phyloP scores from a whole-genome alignment of 2,113 vertebrate genomes.

The Ptilonorhynchus violaceus region DNA sequence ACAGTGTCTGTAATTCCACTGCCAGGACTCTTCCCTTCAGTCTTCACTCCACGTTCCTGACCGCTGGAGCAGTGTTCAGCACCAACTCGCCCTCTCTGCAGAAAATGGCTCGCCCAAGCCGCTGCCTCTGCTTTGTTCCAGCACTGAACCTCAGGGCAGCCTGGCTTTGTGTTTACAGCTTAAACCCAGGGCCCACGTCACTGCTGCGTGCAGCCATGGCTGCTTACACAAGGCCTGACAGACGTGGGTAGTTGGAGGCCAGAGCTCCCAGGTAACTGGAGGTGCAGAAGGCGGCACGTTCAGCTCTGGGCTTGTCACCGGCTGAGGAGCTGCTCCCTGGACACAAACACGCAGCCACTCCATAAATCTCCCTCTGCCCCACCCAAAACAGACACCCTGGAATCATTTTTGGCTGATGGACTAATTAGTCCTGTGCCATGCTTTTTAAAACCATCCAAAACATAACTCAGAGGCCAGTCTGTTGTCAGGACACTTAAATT shows the following conservation, averaged over 20 bases:
- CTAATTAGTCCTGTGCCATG: not conserved
- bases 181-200: not conserved
- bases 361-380: not conserved
- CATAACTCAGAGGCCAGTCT: not conserved
- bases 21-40: not conserved
- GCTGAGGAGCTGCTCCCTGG: not conserved
- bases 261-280: conserved; percentile 9
- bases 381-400: not conserved
- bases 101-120: not conserved
- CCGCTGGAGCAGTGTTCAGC: not conserved
- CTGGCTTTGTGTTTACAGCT: not conserved
- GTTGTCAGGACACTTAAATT: not conserved
- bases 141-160: conserved; percentile 2
- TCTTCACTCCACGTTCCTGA: not conserved
- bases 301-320: not conserved
- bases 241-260: not conserved
- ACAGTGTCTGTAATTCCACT: not conserved
- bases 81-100: not conserved
- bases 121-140: not conserved
- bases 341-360: not conserved
- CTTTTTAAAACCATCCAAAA: not conserved
- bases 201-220: not conserved
- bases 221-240: conserved; percentile 13
- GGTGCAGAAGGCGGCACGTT: not conserved
- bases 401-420: not conserved